Conservation (phyloP, 1,140 invertebrate genomes). For the Paramacrobiotus metropolitanus region DNA sequence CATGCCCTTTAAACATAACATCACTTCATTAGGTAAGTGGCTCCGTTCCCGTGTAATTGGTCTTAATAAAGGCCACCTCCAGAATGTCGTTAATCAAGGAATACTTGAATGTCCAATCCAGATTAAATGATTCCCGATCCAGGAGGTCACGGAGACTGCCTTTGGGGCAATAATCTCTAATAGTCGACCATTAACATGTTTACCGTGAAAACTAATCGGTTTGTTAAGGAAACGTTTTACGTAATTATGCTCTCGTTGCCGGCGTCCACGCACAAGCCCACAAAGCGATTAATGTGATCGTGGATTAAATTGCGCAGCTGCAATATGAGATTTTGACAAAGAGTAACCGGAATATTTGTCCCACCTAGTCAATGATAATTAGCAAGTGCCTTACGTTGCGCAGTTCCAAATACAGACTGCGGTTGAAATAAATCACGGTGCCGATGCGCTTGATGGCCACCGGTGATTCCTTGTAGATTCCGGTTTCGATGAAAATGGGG, state of each 20-base stretch:
- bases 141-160: conserved; percentile 71
- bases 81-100: conserved; percentile 84
- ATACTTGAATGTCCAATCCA: conserved; percentile 80
- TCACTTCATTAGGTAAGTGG: not conserved
- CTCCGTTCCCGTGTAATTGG: not conserved
- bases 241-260: conserved; percentile 51
- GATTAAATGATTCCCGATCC: conserved; percentile 68
- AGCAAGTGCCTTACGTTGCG: conserved; percentile 39
- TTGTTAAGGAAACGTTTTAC: no score
- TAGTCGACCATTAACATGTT: conserved; percentile 35
- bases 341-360: not conserved
- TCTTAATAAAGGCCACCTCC: conserved; percentile 30
- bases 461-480: not conserved
- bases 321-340: conserved; percentile 3
- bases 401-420: conserved; percentile 58
- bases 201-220: not conserved
- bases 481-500: not conserved
- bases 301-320: conserved; percentile 85
- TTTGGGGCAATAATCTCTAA: conserved; percentile 85
- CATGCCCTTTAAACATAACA: conserved; percentile 46
- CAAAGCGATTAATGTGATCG: conserved; percentile 78
- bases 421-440: conserved; percentile 53
- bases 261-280: conserved; percentile 71
- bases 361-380: not conserved
- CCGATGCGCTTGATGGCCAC: conserved; percentile 54